Percentiles rank a stretch among this genome's conserved stretches.
Evolutionary conservation across 1,140 invertebrate genomes (phyloP).

Genomic region (Drosophila virilis): DNA sequence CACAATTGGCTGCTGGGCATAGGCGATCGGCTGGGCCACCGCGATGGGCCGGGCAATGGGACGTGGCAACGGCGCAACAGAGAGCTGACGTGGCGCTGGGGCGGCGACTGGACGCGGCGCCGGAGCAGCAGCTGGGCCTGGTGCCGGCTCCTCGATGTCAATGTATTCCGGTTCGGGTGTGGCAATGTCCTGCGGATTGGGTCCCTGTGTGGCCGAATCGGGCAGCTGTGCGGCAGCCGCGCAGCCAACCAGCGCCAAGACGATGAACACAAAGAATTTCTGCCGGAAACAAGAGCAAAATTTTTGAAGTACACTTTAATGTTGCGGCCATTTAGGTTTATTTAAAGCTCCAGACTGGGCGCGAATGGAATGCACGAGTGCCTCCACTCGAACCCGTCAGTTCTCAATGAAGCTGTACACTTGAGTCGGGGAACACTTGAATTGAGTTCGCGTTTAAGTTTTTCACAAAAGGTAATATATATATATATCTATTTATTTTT

Average conservation of each 20-base stretch:
- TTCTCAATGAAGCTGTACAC: slow-evolving; percentile 45
- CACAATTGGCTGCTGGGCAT: slow-evolving; percentile 37
- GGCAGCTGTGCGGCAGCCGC: slow-evolving; percentile 68
- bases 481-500: not conserved
- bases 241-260: slow-evolving; percentile 69
- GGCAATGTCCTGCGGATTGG: slow-evolving; percentile 83
- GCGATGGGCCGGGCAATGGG: slow-evolving; percentile 42
- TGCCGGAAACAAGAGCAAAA: slow-evolving; percentile 43
- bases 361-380: slow-evolving; percentile 44
- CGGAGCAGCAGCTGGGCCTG: slow-evolving; percentile 17
- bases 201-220: slow-evolving; percentile 81
- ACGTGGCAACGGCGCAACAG: slow-evolving; percentile 21
- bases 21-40: not conserved
- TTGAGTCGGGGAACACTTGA: slow-evolving; percentile 31
- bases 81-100: slow-evolving; percentile 22
- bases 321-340: not conserved
- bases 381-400: slow-evolving; percentile 54
- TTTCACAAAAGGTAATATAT: not conserved
- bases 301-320: slow-evolving; percentile 19
- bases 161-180: slow-evolving; percentile 83
- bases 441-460: slow-evolving; percentile 1
- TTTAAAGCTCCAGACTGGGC: slow-evolving; percentile 16
- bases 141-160: slow-evolving; percentile 75
- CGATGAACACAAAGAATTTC: slow-evolving; percentile 76
- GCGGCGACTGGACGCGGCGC: slow-evolving; percentile 52